These are phyloP conservation scores for Procambarus clarkii DNA, from an alignment of 1,140 invertebrate species.

Conservation along the genomic window DNA sequence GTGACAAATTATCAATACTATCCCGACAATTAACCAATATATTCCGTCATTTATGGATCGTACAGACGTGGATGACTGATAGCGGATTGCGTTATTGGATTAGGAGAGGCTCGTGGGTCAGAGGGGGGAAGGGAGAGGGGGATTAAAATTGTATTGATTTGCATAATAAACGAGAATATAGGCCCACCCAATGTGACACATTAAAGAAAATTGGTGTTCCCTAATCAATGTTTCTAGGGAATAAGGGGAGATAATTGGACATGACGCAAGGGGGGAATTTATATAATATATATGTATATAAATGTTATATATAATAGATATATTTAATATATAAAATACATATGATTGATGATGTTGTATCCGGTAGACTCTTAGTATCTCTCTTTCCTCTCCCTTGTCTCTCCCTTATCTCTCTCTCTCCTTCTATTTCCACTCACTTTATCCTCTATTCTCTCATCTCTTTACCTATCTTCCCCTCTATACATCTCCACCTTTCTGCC, in stretches of 20 bases:
- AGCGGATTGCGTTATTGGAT: not conserved
- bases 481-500: too few relatives aligned
- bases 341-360: too few relatives aligned
- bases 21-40: not conserved
- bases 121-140: too few relatives aligned
- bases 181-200: not conserved
- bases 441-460: too few relatives aligned
- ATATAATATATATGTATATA: too few relatives aligned
- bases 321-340: too few relatives aligned
- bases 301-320: too few relatives aligned
- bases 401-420: too few relatives aligned
- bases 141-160: conserved; percentile 5
- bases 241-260: not conserved
- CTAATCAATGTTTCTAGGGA: not conserved
- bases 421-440: too few relatives aligned
- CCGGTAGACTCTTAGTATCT: too few relatives aligned
- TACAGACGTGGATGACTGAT: not conserved
- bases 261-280: not conserved
- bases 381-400: too few relatives aligned
- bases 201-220: not conserved
- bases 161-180: not conserved
- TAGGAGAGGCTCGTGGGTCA: not conserved
- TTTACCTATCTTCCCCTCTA: too few relatives aligned
- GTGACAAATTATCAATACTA: not conserved
- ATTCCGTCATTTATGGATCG: not conserved